Percentiles rank a stretch among this genome's conserved stretches.
These are phyloP conservation scores for Vulpes lagopus DNA, from an alignment of 2,113 vertebrate species.

Conservation along the genomic window DNA sequence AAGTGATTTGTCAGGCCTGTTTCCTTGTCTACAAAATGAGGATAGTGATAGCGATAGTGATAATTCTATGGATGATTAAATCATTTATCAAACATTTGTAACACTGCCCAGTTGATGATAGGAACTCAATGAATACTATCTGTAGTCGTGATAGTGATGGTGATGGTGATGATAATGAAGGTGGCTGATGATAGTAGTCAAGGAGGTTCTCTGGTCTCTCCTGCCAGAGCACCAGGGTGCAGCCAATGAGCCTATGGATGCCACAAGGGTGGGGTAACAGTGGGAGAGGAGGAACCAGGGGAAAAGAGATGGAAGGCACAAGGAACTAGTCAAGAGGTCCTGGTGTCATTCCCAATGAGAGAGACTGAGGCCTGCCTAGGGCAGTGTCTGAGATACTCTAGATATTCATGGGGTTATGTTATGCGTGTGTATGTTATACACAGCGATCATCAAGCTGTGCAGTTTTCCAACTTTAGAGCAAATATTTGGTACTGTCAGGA, in stretches of 20 bases:
- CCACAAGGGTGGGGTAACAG: background rate
- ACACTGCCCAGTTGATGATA: background rate
- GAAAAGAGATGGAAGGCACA: background rate
- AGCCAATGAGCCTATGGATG: background rate
- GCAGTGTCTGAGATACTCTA: background rate
- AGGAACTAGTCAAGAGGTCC: too few species aligned
- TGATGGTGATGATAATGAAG: background rate
- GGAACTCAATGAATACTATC: background rate
- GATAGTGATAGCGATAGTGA: background rate
- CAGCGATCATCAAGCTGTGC: too few species aligned
- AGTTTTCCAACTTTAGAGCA: background rate
- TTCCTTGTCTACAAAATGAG: background rate
- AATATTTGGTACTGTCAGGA: background rate
- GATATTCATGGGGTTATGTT: rapidly evolving
- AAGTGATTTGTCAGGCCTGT: background rate
- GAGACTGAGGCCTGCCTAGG: background rate
- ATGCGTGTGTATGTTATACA: rapidly evolving
- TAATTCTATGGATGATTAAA: background rate
- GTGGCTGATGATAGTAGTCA: rapidly evolving
- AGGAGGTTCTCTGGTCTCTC: background rate
- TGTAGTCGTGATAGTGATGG: too few species aligned
- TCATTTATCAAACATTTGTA: background rate
- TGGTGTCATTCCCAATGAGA: background rate
- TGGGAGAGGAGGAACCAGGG: background rate
- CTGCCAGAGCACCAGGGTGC: background rate